Evolutionary conservation across 1,140 invertebrate genomes (phyloP).

Genomic region (Portunus trituberculatus): DNA sequence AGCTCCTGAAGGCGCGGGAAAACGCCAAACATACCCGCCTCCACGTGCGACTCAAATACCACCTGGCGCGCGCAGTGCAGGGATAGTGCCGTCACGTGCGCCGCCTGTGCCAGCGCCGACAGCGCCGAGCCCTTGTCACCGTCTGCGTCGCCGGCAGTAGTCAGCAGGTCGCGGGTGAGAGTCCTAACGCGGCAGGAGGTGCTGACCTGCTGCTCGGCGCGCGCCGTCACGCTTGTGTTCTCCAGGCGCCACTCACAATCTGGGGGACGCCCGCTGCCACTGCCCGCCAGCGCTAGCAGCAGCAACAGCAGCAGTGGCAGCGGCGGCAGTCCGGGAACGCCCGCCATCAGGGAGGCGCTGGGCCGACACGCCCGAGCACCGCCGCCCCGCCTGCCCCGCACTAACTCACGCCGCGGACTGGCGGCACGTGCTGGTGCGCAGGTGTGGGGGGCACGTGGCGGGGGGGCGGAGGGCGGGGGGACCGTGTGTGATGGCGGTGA

Average conservation of each 20-base stretch:
- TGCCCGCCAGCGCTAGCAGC: conserved; percentile 54
- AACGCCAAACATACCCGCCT: conserved; percentile 69
- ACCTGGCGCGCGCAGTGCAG: conserved; percentile 75
- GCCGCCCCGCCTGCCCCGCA: not conserved
- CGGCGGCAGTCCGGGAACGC: not conserved
- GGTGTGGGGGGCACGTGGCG: conserved; percentile 59
- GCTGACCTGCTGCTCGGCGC: conserved; percentile 62
- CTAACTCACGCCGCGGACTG: conserved; percentile 38
- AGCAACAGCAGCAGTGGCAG: conserved; percentile 37
- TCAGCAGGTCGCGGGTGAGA: conserved; percentile 66
- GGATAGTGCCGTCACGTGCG: conserved; percentile 70
- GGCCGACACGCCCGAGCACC: not conserved
- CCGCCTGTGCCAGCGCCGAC: conserved; percentile 64
- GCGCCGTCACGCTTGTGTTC: conserved; percentile 72
- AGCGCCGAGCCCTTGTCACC: conserved; percentile 64
- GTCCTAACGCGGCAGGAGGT: conserved; percentile 72
- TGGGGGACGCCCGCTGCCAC: conserved; percentile 67
- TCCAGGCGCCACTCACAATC: conserved; percentile 71
- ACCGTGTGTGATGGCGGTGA: conserved; percentile 40
- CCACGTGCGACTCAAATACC: conserved; percentile 74
- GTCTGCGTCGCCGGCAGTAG: not conserved
- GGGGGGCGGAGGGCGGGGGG: not conserved
- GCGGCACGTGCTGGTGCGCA: conserved; percentile 60
- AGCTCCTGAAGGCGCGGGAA: conserved; percentile 85
- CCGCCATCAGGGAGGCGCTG: not conserved